These are phyloP conservation scores for Lasiommata megera DNA, from an alignment of 2,888 invertebrate genomes.

Conservation along the genomic window DNA sequence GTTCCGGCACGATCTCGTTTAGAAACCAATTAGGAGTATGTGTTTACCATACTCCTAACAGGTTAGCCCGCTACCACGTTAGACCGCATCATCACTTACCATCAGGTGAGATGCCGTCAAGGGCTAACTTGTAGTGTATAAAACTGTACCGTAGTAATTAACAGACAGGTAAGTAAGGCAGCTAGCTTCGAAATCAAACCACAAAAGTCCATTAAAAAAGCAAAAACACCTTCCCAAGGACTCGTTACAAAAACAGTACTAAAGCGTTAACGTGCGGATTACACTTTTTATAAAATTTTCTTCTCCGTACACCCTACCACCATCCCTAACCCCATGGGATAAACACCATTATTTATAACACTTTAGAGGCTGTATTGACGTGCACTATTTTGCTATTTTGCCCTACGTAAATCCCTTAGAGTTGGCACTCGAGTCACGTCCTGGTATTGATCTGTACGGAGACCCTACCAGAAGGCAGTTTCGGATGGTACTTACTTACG, in stretches of 20 bases:
- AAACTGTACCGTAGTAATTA: too few species aligned
- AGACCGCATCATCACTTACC: too few species aligned
- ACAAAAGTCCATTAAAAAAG: slow-evolving; percentile 10
- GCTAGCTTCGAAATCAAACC: slow-evolving; percentile 1
- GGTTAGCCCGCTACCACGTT: too few species aligned
- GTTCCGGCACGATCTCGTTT: too few species aligned
- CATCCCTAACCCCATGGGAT: neutral
- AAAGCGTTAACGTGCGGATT: slow-evolving; percentile 23
- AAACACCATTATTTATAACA: neutral
- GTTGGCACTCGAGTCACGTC: slow-evolving; percentile 37
- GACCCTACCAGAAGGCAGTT: slow-evolving; percentile 16
- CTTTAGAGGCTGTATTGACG: neutral
- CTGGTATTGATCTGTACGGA: slow-evolving; percentile 34
- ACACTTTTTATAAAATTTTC: slow-evolving; percentile 25
- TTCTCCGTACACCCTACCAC: neutral
- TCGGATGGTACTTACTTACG: neutral
- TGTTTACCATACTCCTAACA: too few species aligned
- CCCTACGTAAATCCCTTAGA: neutral
- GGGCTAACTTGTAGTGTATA: too few species aligned
- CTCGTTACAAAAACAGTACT: slow-evolving; percentile 20
- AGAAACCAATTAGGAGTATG: too few species aligned
- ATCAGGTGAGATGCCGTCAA: too few species aligned
- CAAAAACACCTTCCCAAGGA: slow-evolving; percentile 15
- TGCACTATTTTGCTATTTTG: neutral
- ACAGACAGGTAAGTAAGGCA: too few species aligned